phyloP scores from a whole-genome alignment of 2,113 vertebrate genomes.

The Gallinago undulata region DNA sequence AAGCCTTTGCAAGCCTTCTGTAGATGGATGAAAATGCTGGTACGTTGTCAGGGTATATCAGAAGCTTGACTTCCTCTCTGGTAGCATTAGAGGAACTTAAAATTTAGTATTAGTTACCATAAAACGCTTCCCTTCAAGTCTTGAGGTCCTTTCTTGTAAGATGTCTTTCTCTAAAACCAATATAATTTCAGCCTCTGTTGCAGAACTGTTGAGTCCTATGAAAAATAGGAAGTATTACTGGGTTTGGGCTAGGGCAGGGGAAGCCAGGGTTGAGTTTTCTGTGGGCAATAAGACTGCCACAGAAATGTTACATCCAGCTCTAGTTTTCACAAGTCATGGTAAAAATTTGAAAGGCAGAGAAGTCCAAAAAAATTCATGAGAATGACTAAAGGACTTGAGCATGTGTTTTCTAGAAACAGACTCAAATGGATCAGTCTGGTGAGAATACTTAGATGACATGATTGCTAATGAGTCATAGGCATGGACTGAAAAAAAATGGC shows the following conservation, averaged over 20 bases:
- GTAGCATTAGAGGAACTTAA: not conserved
- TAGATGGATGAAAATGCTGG: not conserved
- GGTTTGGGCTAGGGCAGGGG: not conserved
- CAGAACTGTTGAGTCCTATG: not conserved
- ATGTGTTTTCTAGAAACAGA: not conserved
- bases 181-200: not conserved
- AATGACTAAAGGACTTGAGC: not conserved
- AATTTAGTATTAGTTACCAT: not conserved
- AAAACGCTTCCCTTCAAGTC: not conserved
- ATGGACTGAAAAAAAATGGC: not conserved
- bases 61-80: not conserved
- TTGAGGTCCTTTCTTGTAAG: not conserved
- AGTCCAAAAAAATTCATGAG: not conserved
- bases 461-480: not conserved
- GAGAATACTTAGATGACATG: not conserved
- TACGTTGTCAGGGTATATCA: not conserved
- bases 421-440: not conserved
- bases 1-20: not conserved
- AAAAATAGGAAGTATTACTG: not conserved
- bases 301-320: not conserved
- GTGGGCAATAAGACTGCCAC: not conserved
- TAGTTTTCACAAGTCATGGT: not conserved
- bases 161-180: not conserved
- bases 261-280: not conserved
- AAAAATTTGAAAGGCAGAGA: not conserved